A percentile compares a stretch with the other conserved stretches of the same genome.
Conservation (phyloP, 2,797 vertebrate species). For the Threskiornis aethiopicus region DNA sequence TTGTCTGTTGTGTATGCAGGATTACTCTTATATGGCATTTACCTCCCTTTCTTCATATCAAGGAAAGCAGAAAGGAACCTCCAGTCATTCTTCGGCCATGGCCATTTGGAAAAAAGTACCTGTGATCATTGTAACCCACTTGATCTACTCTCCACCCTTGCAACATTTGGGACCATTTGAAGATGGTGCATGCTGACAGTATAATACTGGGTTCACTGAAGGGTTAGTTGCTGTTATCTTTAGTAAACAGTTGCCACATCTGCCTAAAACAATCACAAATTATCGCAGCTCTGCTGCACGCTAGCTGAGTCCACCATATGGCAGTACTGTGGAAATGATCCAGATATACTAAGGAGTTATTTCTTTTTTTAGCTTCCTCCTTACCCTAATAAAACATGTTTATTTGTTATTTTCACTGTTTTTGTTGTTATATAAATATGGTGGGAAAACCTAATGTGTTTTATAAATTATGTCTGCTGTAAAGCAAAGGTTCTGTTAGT, state of each 20-base stretch:
- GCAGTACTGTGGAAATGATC: background rate
- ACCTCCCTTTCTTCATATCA: background rate
- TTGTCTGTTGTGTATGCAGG: background rate
- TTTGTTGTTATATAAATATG: background rate
- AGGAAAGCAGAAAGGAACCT: background rate
- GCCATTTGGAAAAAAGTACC: background rate
- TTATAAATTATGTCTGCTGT: background rate
- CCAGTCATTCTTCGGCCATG: background rate
- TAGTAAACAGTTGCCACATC: background rate
- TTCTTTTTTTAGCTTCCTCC: background rate
- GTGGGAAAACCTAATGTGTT: background rate
- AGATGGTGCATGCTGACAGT: background rate
- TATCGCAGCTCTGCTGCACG: background rate
- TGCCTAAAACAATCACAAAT: conserved; percentile 26
- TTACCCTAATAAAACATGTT: background rate
- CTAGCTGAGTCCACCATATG: background rate
- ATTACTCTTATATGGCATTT: accelerated
- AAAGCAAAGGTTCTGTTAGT: background rate
- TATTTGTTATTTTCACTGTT: background rate
- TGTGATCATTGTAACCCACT: background rate
- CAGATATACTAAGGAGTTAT: background rate
- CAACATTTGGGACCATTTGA: background rate
- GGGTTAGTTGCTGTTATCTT: background rate
- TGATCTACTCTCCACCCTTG: background rate
- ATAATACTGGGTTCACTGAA: background rate